Conservation (phyloP, 2,113 vertebrate species). For the Odontesthes bonariensis region DNA sequence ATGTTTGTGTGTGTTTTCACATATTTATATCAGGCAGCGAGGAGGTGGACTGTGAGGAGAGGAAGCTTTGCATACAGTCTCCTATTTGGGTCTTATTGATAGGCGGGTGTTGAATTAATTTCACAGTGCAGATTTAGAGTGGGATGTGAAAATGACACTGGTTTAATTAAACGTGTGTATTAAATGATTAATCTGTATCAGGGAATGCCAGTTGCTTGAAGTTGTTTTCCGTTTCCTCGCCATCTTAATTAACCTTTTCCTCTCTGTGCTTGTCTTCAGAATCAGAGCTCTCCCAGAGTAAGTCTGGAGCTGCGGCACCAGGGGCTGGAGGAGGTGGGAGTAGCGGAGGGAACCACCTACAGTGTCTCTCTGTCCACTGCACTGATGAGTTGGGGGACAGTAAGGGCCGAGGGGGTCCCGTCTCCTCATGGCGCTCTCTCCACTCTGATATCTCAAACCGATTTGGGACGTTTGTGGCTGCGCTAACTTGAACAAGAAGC, state of each 20-base stretch:
- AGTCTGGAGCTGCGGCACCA: slow-evolving; percentile 79
- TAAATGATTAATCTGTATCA: slow-evolving; percentile 64
- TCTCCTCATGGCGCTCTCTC: slow-evolving; percentile 96
- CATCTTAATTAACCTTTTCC: slow-evolving; percentile 60
- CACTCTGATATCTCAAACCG: slow-evolving; percentile 99
- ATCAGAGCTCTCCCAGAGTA: slow-evolving; percentile 91
- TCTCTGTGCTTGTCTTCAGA: slow-evolving; percentile 80
- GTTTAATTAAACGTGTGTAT: slow-evolving; percentile 74
- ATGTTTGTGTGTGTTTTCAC: slow-evolving; percentile 34
- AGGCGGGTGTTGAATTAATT: slow-evolving; percentile 67
- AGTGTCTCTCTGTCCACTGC: slow-evolving; percentile 98
- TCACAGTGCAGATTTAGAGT: slow-evolving; percentile 78
- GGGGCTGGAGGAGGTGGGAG: slow-evolving; percentile 76
- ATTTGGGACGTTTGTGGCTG: slow-evolving; percentile 97
- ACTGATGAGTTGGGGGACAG: slow-evolving; percentile 94
- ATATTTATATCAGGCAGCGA: slow-evolving; percentile 46
- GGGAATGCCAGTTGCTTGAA: slow-evolving; percentile 53
- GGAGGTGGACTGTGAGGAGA: slow-evolving; percentile 59
- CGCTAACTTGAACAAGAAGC: slow-evolving; percentile 89
- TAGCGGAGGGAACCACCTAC: slow-evolving; percentile 91
- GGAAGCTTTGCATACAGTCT: slow-evolving; percentile 56
- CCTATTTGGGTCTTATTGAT: slow-evolving; percentile 36
- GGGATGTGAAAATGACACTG: slow-evolving; percentile 78
- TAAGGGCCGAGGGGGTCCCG: slow-evolving; percentile 91
- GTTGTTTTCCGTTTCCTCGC: slow-evolving; percentile 44